Evolutionary conservation across 2,888 invertebrate genomes (phyloP), one percentile per base, ranked within the genome.

Genomic region (Masnerella sp.): DNA sequence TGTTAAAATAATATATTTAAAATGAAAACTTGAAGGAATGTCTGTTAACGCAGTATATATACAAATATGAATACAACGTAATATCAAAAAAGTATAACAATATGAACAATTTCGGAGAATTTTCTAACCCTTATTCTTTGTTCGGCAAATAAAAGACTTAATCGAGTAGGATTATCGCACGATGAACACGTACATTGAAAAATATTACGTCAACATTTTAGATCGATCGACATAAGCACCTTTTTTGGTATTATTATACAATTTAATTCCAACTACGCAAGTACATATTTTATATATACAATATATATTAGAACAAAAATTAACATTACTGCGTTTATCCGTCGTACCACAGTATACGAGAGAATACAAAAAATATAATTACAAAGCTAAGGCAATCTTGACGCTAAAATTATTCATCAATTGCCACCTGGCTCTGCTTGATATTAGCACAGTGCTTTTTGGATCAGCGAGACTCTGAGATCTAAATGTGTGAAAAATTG

Each of bases 351-450:
- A 47, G 62, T 73, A 76, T 59, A 68, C 40, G 52, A 74, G 69
- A 68, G 45, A 59, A 78, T 78, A 78, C 77, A 78, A 78, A 78
- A 78, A 76, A 78, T 78, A 77, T 52, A 78, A 77, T 72, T 76
- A 77, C 75, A 78, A 79, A 78, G 77, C 79, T 78, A 78, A 79
- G 78, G 79, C 79, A 76, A 78, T 76, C 62, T 73, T 25, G 58
- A 65, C 52, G 70, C 69, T 74, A 74, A 72, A 68, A 74, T 71
- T 74, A 59, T 43, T 14, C 56, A 62, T 56, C 36, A 56, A 25
- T 70, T 69, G 54, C 58, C 45, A 40, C 40, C 38, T 22, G 20
- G 45, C 49, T 25, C 54, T 43, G 42, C 52, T 59, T 47, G 56
- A 69, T 64, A 71, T 68, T 61, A 65, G 56, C 45, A 49, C 51